Evolutionary conservation across 2,113 vertebrate genomes (phyloP), one percentile per base, ranked within the genome.

Genomic region (Elachura formosa): DNA sequence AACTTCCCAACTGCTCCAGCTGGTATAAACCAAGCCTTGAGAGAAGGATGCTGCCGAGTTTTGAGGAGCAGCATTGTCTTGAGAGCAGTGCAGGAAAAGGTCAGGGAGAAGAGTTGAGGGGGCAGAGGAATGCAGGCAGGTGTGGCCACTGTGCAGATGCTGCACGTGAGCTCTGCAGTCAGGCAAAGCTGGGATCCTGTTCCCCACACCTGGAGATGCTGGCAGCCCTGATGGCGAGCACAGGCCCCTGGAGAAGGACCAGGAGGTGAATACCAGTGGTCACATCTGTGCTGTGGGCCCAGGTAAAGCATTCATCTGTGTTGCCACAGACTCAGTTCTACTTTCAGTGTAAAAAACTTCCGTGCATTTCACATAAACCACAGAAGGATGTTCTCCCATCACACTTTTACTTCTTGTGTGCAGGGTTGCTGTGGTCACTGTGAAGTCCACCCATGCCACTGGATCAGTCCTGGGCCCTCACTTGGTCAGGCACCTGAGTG

Each of bases 121-220:
- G 14, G 26, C 1, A 2, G 55, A 86, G 46, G 21, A 34, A 19
- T 14, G n/a, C n/a, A 46, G 52, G 29, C 17, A 28, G 36, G 14
- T 2, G 1, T 6, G 11, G 40, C 25, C 4, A 2, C 26, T 1
- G 0, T 10, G 11, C 21, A 1, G 0, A 14, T n/a, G 48, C 43
- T 66, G 38, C 24, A 1, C 0, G 0, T 22, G 36, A 83, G 24
- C 12, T 89, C 36, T 86, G 62, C 55, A 62, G 24, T 7, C 1
- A 1, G 34, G 24, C 36, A 48, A 38, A 17, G 45, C 54, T 73
- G 55, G 55, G 48, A 34, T 74, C 24, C 43, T 69, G 40, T 7
- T 68, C 63, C 19, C 34, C 12, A 23, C 2, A 2, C 7, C 38
- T 72, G 74, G 41, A 49, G 49, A 26, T 59, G 64, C 77, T 64